These are phyloP conservation scores for Sander lucioperca DNA, from an alignment of 2,113 vertebrate species.

Conservation along the genomic window DNA sequence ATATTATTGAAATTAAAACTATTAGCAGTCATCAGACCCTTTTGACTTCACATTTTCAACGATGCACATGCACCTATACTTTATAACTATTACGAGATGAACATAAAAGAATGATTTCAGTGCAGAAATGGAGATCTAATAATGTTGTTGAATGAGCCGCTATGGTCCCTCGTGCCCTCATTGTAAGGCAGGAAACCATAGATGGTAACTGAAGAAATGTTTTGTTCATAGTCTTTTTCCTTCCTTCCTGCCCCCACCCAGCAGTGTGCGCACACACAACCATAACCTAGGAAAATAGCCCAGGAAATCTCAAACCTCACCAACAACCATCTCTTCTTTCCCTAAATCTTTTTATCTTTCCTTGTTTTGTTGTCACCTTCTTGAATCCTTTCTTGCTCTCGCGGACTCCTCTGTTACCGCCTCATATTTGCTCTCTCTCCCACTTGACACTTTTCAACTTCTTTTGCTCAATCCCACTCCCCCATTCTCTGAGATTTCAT, in stretches of 20 bases:
- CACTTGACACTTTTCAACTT: not conserved
- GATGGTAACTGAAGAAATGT: not conserved
- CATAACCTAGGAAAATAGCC: no score
- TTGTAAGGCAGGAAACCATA: slow-evolving; percentile 1
- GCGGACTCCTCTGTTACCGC: not conserved
- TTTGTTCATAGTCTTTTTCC: not conserved
- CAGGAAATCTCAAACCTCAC: slow-evolving; percentile 24
- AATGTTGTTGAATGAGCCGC: slow-evolving; percentile 7
- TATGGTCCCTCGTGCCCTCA: not conserved
- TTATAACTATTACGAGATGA: slow-evolving; percentile 13
- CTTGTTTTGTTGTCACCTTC: not conserved
- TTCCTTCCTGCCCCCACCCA: not conserved
- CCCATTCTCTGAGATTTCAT: slow-evolving; percentile 19
- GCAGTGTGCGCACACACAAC: not conserved
- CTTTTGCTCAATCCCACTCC: not conserved
- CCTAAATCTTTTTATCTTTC: not conserved
- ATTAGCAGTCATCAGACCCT: slow-evolving; percentile 35
- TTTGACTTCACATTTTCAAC: slow-evolving; percentile 6
- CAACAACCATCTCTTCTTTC: not conserved
- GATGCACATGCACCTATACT: not conserved
- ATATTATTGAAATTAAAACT: slow-evolving; percentile 61
- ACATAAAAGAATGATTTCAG: not conserved
- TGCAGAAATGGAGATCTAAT: not conserved
- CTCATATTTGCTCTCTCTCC: not conserved
- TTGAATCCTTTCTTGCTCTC: not conserved